Conservation (phyloP, 2,888 invertebrate genomes). For the Palloptera scutellata region DNA sequence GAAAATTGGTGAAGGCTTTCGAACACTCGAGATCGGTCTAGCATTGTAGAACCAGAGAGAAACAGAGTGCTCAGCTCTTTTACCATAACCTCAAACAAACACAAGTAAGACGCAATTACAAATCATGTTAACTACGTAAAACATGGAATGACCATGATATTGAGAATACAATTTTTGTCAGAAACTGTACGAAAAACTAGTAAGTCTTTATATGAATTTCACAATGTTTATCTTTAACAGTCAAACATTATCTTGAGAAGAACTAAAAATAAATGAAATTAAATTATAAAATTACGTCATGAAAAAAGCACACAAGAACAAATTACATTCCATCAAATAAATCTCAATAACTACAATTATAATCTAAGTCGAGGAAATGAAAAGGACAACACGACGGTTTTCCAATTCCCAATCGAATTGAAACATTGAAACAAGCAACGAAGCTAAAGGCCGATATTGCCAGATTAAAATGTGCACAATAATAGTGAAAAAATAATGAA, state of each 20-base stretch:
- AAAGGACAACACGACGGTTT: conserved; percentile 39
- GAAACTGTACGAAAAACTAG: neutral
- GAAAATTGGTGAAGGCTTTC: too few species aligned
- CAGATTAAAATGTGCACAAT: neutral
- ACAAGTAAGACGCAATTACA: too few species aligned
- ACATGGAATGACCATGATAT: too few species aligned
- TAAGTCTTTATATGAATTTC: conserved; percentile 19
- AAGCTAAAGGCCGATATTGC: neutral
- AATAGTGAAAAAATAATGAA: too few species aligned
- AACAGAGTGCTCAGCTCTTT: too few species aligned
- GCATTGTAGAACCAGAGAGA: too few species aligned
- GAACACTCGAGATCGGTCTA: too few species aligned
- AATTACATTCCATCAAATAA: conserved; percentile 10
- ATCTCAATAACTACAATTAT: neutral
- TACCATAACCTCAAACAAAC: too few species aligned
- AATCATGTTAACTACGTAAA: too few species aligned
- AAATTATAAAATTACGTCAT: conserved; percentile 12
- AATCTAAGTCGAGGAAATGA: conserved; percentile 19
- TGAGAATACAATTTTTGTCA: too few species aligned
- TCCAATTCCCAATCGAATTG: conserved; percentile 1
- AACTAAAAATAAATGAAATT: conserved; percentile 13
- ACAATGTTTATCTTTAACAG: conserved; percentile 29
- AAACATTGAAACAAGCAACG: neutral
- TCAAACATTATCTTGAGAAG: conserved; percentile 5
- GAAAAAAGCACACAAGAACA: conserved; percentile 27